Base-by-base conservation (phyloP, 2,113 vertebrate species). In the Micromys minutus region DNA sequence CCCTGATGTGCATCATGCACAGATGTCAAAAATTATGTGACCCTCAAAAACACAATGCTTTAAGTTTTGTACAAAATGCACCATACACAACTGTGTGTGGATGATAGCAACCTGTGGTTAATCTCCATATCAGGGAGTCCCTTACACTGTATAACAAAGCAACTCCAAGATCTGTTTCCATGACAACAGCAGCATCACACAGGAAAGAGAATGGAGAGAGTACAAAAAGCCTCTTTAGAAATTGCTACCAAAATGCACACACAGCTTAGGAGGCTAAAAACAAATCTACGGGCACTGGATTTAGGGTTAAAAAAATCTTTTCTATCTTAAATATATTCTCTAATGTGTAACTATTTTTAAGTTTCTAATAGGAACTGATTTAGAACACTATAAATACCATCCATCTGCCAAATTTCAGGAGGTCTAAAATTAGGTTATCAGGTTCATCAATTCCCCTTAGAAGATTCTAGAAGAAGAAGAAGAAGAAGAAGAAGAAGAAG, bases 81-180 rank as follows among this genome's bases (percentile, higher is more conserved):
- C 3, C 3, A 11, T 0, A 42, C 21, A 36, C 52, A 24, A 71
- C 75, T 84, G 67, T 19, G 26, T 85, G 91, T 31, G 22, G 93
- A 87, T 55, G 92, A 47, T 55, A 87, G 93, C n/a, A 84, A 69
- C 80, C 85, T 80, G 63, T 71, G 65, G 89, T 89, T 90, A 92
- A 93, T 96, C 96, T 96, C 93, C 77, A 47, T 96, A 74, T 97
- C 93, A 94, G 85, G 96, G 96, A 97, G 92, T 94, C 94, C 96
- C 95, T 95, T 80, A 50, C 94, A 67, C 76, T 88, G 72, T 81
- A 31, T 92, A 97, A 96, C 92, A 97, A 97, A 97, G 91, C 96
- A 77, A 95, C 89, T 72, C 93, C 87, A 71, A 92, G 97, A 96
- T 93, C 96, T 74, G 97, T 98, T 97, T 97, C 98, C 96, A 97